These are phyloP conservation scores for Crambe crambe DNA, from an alignment of 37 sponge, comb jelly and placozoan species.

Conservation along the genomic window DNA sequence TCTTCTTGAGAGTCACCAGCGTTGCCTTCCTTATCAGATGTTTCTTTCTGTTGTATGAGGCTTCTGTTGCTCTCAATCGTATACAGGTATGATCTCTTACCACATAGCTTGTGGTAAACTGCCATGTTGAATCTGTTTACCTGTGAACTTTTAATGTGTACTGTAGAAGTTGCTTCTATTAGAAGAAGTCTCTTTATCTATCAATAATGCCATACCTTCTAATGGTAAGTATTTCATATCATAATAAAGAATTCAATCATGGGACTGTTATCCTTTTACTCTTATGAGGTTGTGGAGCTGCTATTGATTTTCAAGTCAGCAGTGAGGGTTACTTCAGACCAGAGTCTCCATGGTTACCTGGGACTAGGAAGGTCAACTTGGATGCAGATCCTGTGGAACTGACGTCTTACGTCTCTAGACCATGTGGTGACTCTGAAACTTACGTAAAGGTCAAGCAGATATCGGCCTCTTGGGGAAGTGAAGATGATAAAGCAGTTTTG, in stretches of 20 bases:
- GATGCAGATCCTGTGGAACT: not conserved
- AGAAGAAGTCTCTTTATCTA: not conserved
- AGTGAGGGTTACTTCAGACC: not conserved
- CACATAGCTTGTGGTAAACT: no score
- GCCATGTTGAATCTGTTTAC: no score
- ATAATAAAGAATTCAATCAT: no score
- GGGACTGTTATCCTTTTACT: no score
- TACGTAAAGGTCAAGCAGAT: not conserved
- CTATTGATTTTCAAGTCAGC: not conserved
- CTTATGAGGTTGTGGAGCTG: no score
- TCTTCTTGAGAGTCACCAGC: slow-evolving; percentile 13
- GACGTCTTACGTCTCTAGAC: not conserved
- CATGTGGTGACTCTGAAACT: not conserved
- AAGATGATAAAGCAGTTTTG: slow-evolving; percentile 8
- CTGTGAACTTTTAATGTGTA: no score
- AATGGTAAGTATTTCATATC: not conserved
- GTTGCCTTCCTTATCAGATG: slow-evolving; percentile 7
- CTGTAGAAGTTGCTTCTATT: not conserved
- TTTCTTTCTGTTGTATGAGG: slow-evolving; percentile 28
- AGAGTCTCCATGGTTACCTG: not conserved
- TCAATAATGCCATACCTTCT: not conserved
- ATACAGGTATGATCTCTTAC: slow-evolving; percentile 59
- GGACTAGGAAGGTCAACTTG: not conserved
- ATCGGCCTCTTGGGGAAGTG: slow-evolving; percentile 27
- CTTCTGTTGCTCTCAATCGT: slow-evolving; percentile 17